Conservation (phyloP, 2,888 invertebrate species). For the Dynastes grantii region DNA sequence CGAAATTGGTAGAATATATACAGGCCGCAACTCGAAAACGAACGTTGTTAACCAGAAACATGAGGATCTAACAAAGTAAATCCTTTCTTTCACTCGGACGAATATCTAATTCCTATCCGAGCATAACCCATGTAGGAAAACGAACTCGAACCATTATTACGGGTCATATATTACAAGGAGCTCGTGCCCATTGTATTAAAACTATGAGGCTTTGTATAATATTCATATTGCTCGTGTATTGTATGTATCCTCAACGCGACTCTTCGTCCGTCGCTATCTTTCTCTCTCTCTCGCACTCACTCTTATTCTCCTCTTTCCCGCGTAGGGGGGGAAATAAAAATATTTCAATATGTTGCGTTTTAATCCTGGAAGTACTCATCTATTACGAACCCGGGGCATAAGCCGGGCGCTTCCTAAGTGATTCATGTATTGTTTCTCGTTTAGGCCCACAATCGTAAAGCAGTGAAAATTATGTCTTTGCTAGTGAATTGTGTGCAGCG, state of each 20-base stretch:
- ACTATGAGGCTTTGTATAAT: conserved; percentile 65
- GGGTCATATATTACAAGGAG: conserved; percentile 61
- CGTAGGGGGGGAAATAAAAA: conserved; percentile 66
- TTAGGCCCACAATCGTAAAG: conserved; percentile 69
- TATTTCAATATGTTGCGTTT: conserved; percentile 71
- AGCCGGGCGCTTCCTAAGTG: conserved; percentile 64
- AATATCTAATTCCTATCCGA: conserved; percentile 55
- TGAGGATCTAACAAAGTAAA: conserved; percentile 47
- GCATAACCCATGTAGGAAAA: conserved; percentile 50
- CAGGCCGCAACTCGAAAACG: background rate
- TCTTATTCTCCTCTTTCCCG: conserved; percentile 5
- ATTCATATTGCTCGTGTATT: conserved; percentile 61
- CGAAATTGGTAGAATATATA: background rate
- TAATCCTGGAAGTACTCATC: conserved; percentile 71
- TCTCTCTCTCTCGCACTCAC: background rate
- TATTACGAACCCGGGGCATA: conserved; percentile 63
- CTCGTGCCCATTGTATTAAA: conserved; percentile 61
- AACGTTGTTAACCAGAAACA: conserved; percentile 15
- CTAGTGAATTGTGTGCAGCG: conserved; percentile 60
- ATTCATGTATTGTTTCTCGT: conserved; percentile 71
- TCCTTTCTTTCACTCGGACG: conserved; percentile 51
- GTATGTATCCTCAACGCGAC: conserved; percentile 42
- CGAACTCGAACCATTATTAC: conserved; percentile 60
- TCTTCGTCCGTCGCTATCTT: conserved; percentile 9
- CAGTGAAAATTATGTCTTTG: conserved; percentile 69